Evolutionary conservation across 2,797 vertebrate species (phyloP), one percentile per base, ranked within the genome.

Genomic region (Galagoides demidoff): DNA sequence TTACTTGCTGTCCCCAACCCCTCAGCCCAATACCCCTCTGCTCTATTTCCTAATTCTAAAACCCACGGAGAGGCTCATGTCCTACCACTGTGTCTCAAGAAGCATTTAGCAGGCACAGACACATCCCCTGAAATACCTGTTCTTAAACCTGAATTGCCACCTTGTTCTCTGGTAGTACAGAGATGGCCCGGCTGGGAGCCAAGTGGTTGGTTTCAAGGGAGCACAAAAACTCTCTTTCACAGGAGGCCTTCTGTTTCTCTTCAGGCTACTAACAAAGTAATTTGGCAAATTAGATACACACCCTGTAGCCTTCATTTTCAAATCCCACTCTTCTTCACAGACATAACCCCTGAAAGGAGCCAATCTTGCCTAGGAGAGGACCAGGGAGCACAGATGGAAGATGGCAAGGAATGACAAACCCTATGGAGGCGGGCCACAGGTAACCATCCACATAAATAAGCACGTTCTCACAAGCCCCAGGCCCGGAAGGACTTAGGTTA

Each of bases 71-170:
- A 85, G 37, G 78, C 34, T 68, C 76, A 85, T 61, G 83, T 86
- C 49, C 90, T 90, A 95, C 64, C 59, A 79, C 61, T 19, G 55
- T 92, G n/a, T 95, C 76, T 89, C 61, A 87, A 76, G 94, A 94
- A 34, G 12, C 45, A 92, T 68, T 74, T 45, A 96, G 76, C 97
- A 97, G 85, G 97, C 81, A 95, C 82, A 83, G 93, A 95, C 97
- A 97, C 82, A 95, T 97, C 87, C 94, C 94, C 73, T 27, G 97
- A 96, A 97, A 97, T 95, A 97, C 97, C 94, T 96, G 97, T 96
- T 97, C 95, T 70, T 77, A 94, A 97, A 98, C 97, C 96, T 92
- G 97, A 95, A 93, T 97, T 95, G 92, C 97, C 85, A 96, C 97
- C 97, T 96, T 76, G 66, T 37, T 97, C 78, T 64, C 70, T 22